Evolutionary conservation across 2,888 invertebrate genomes (phyloP).

Genomic region (Celastrina argiolus): DNA sequence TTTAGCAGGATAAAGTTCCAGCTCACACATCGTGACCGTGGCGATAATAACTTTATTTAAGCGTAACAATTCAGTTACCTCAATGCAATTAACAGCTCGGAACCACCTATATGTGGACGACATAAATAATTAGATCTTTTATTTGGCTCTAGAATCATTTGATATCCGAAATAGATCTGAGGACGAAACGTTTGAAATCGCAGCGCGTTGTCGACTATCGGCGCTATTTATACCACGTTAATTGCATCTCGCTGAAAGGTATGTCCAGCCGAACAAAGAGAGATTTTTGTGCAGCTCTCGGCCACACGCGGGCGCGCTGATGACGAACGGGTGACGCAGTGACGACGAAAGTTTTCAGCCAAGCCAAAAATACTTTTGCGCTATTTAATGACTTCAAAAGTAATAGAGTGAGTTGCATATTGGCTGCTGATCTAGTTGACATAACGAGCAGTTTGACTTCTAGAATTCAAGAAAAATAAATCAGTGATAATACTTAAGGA

Average conservation of each 20-base stretch:
- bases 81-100: not conserved
- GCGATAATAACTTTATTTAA: not conserved
- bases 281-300: conserved; percentile 70
- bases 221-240: conserved; percentile 72
- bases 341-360: conserved; percentile 75
- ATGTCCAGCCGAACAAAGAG: conserved; percentile 77
- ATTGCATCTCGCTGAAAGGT: conserved; percentile 77
- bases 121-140: conserved; percentile 42
- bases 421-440: not conserved
- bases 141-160: conserved; percentile 63
- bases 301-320: conserved; percentile 67
- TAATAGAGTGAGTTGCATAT: too few relatives aligned
- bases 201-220: conserved; percentile 66
- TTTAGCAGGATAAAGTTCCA: not conserved
- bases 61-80: not conserved
- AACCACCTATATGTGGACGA: conserved; percentile 34
- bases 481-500: too few relatives aligned
- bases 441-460: too few relatives aligned
- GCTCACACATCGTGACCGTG: not conserved
- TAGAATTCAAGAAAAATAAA: too few relatives aligned
- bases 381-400: conserved; percentile 7
- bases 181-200: conserved; percentile 66
- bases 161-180: conserved; percentile 75
- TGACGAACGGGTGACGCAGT: conserved; percentile 67
- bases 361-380: conserved; percentile 59